These are phyloP conservation scores for Neosilurus hyrtlii DNA, from an alignment of 2,797 vertebrate species.

Conservation along the genomic window DNA sequence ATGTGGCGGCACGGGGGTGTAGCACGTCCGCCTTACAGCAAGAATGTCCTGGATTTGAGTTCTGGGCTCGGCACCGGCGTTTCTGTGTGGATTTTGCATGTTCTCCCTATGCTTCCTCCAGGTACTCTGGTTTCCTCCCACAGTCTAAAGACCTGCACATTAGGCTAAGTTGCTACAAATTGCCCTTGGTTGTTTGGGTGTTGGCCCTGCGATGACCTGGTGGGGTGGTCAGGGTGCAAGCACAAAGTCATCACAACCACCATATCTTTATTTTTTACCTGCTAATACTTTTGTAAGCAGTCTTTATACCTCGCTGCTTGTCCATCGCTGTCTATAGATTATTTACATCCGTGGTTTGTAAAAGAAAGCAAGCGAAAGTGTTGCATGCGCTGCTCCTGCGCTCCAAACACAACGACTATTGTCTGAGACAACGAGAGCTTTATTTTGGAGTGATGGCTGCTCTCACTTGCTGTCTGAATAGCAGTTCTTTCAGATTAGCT, in stretches of 20 bases:
- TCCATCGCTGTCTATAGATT: neutral
- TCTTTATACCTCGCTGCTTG: neutral
- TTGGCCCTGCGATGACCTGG: too few species aligned
- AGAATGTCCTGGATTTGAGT: too few species aligned
- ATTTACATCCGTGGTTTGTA: neutral
- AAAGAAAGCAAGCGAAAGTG: constrained; percentile 39
- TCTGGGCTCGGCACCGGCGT: too few species aligned
- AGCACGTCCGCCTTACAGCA: too few species aligned
- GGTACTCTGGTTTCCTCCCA: too few species aligned
- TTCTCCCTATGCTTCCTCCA: too few species aligned
- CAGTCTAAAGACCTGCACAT: too few species aligned
- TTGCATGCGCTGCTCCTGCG: neutral
- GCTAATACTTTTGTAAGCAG: neutral
- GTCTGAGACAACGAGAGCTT: constrained; percentile 60
- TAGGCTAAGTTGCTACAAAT: too few species aligned
- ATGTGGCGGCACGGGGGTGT: too few species aligned
- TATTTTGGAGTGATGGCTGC: constrained; percentile 47
- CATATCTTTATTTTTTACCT: neutral
- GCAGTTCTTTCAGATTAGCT: neutral
- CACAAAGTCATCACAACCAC: neutral
- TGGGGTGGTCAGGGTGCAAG: too few species aligned
- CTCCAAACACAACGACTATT: constrained; percentile 53
- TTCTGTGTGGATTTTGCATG: too few species aligned
- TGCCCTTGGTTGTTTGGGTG: too few species aligned
- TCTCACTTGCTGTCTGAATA: constrained; percentile 26